phyloP scores from a whole-genome alignment of 1,140 invertebrate species.

The Lethocerus indicus region DNA sequence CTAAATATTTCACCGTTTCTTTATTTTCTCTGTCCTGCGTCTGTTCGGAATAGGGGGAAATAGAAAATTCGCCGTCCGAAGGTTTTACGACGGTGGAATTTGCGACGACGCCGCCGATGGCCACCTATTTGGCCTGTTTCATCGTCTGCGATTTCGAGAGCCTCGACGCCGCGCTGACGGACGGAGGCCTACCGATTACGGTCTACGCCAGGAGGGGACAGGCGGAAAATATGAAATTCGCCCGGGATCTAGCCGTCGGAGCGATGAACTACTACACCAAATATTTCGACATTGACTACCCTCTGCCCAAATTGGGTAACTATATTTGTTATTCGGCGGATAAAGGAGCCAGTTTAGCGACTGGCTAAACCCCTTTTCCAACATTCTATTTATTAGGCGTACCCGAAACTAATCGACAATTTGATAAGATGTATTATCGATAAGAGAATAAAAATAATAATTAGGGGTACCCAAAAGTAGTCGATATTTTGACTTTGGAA shows the following conservation, averaged over 20 bases:
- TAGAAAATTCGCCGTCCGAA: slow-evolving; percentile 22
- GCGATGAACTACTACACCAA: slow-evolving; percentile 72
- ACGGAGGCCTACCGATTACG: slow-evolving; percentile 38
- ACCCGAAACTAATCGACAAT: no score
- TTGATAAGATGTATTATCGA: no score
- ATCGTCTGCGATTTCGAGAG: slow-evolving; percentile 75
- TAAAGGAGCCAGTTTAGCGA: no score
- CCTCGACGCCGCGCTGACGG: slow-evolving; percentile 34
- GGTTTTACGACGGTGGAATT: slow-evolving; percentile 44
- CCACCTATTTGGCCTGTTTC: slow-evolving; percentile 79
- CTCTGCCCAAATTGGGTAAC: slow-evolving; percentile 68
- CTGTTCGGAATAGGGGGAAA: no score
- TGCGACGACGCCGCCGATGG: slow-evolving; percentile 70
- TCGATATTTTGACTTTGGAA: no score
- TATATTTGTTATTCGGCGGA: slow-evolving; percentile 10
- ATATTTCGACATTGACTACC: slow-evolving; percentile 73
- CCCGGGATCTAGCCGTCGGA: slow-evolving; percentile 54
- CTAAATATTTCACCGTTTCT: no score
- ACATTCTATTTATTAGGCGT: no score
- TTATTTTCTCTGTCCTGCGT: no score
- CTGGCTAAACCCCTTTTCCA: no score
- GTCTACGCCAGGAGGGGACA: slow-evolving; percentile 57
- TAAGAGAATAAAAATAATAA: no score
- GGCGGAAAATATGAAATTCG: slow-evolving; percentile 61
- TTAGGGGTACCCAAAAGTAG: no score